Base-by-base conservation (phyloP, 1,140 invertebrate species). In the Scaptomyza hsui region DNA sequence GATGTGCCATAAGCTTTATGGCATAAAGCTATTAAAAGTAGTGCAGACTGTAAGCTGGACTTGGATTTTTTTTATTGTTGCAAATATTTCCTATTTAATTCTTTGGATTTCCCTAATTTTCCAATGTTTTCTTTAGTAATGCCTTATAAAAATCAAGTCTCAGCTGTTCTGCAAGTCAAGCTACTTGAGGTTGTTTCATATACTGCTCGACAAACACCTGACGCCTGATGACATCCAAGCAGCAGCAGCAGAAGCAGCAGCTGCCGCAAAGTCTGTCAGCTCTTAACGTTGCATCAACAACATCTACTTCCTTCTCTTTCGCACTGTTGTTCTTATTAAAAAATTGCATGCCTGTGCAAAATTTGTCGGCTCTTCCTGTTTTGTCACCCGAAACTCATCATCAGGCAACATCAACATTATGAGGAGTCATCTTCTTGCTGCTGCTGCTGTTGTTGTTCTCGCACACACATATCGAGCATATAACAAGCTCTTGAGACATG, bases 401-500 rank as follows among this genome's bases (percentile, higher is more conserved):
- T 90, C 72, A 79, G 62, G 72, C 53, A 82, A 75, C 79, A 75
- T 74, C 78, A 74, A 83, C 72, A 71, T 74, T 67, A 67, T 75
- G 61, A 45, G 62, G 37, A 62, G 45, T 52, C 35, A 41, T 41
- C 49, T 56, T 68, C 41, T 21, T 57, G 44, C 45, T 51, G 62
- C 35, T 55, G 61, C 35, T 45, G 56, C 45, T 68, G 45, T 7
- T 71, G 59, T 62, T 42, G 62, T n/a, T n/a, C n/a, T n/a, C n/a
- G 56, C 49, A 55, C 47, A 78, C 37, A 69, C 61, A 89, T 90
- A 90, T 90, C 81, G 89, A 90, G 89, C 89, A 86, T 89, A 90
- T 90, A 90, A 90, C 89, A 90, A 90, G 89, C 89, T 89, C 89
- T 90, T 90, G 89, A 90, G 89, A 90, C 89, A 90, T 90, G 89